Evolutionary conservation across 2,113 vertebrate species (phyloP).

Genomic region (Psophia crepitans): DNA sequence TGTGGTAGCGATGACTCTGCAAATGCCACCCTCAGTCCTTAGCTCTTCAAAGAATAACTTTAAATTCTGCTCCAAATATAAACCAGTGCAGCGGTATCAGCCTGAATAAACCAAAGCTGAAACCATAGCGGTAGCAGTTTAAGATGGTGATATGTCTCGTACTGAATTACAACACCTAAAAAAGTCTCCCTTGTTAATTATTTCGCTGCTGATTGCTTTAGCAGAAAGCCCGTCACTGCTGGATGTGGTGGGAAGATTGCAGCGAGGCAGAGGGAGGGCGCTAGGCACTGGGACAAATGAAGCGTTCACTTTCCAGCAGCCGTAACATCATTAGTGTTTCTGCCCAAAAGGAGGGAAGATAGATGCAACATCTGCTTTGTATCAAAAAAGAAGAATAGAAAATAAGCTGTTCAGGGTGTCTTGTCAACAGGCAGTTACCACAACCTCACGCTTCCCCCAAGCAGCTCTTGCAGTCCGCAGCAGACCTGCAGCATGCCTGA

Average conservation of each 20-base stretch:
- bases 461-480: not conserved
- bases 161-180: not conserved
- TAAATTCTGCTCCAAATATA: not conserved
- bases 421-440: not conserved
- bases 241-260: not conserved
- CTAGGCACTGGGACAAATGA: not conserved
- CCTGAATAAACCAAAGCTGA: not conserved
- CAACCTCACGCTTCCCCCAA: not conserved
- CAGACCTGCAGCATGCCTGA: not conserved
- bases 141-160: not conserved
- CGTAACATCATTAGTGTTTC: not conserved
- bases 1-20: not conserved
- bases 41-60: not conserved
- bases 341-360: not conserved
- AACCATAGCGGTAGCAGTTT: not conserved
- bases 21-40: not conserved
- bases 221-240: not conserved
- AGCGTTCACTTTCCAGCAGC: not conserved
- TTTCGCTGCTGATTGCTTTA: not conserved
- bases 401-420: not conserved
- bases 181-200: not conserved
- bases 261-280: not conserved
- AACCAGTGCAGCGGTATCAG: not conserved
- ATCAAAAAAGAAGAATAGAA: not conserved
- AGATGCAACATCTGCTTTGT: not conserved